Evolutionary conservation across 2,797 vertebrate species (phyloP), one percentile per base, ranked within the genome.

Genomic region (Huso huso): DNA sequence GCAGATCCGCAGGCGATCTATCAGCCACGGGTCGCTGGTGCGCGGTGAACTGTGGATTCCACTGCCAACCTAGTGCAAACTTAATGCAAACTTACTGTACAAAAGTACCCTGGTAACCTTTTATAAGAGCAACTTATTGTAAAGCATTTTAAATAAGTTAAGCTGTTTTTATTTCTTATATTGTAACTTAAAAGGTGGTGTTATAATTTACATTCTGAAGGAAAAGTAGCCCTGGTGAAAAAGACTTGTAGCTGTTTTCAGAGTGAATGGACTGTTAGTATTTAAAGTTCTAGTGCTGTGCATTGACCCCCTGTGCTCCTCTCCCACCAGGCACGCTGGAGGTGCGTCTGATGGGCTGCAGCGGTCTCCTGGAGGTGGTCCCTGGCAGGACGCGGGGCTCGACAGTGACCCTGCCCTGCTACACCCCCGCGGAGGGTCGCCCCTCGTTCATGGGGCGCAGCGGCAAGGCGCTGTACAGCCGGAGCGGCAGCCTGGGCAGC

Each of bases 401-500:
- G 5, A 69, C 79, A 0, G 83, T 91, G 48, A 78, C 76, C 76
- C 78, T 93, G 73, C 91, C 91, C 2, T 86, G 83, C 66, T 85
- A 88, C 80, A 91, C 81, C 64, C 88, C 92, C 0, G 89, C 91
- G 58, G 94, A 95, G 75, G 84, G 87, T 6, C 86, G 89, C 8
- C 86, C 89, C 68, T 71, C 77, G 2, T 93, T 96, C 81, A 92
- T 93, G 87, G 77, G 77, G 65, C 90, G 93, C 48, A 88, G 89
- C 10, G 85, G 86, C 68, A 90, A 92, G 67, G 92, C 89, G 11
- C 84, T 95, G 49, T 96, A 96, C 12, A 88, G 91, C 61, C 88
- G 94, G 55, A 93, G 89, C 0, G 90, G 93, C 65, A 95, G 93
- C 0, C 87, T 95, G 60, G 95, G 92, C 12, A 91, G 93, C 63